Percentiles rank a stretch among this genome's conserved stretches.
These are phyloP conservation scores for Zenarchopterus dispar DNA, from an alignment of 2,797 vertebrate species.

Conservation along the genomic window DNA sequence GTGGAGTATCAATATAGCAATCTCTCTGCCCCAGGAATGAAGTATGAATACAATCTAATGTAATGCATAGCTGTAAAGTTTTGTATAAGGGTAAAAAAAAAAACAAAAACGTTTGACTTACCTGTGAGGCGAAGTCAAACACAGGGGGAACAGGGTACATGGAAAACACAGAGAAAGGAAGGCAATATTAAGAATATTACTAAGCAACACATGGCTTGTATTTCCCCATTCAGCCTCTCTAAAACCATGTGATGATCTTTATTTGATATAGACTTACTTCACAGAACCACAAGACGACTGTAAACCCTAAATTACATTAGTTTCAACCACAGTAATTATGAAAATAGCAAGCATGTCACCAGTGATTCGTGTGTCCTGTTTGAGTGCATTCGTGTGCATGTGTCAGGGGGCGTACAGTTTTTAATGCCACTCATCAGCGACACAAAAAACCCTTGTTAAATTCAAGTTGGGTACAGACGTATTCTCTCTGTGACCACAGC, in stretches of 20 bases:
- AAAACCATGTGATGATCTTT: slow-evolving; percentile 72
- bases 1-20: slow-evolving; percentile 10
- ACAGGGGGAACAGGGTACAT: slow-evolving; percentile 35
- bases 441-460: slow-evolving; percentile 73
- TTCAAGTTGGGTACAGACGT: slow-evolving; percentile 67
- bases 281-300: slow-evolving; percentile 63
- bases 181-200: slow-evolving; percentile 63
- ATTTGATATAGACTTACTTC: slow-evolving; percentile 71
- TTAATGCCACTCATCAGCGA: slow-evolving; percentile 67
- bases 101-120: slow-evolving; percentile 50
- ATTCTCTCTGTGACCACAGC: slow-evolving; percentile 58
- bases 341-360: slow-evolving; percentile 73
- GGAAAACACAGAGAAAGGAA: slow-evolving; percentile 51
- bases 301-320: slow-evolving; percentile 76
- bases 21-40: background rate
- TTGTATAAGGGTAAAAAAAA: slow-evolving; percentile 2
- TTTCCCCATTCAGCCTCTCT: slow-evolving; percentile 63
- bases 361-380: slow-evolving; percentile 43
- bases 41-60: slow-evolving; percentile 3
- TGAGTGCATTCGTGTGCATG: slow-evolving; percentile 16
- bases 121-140: slow-evolving; percentile 47
- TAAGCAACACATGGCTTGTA: slow-evolving; percentile 59
- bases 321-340: slow-evolving; percentile 70
- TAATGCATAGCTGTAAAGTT: background rate
- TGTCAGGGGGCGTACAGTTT: slow-evolving; percentile 35